These are phyloP conservation scores for Ptyas mucosa DNA, from an alignment of 2,113 vertebrate species.

Conservation along the genomic window DNA sequence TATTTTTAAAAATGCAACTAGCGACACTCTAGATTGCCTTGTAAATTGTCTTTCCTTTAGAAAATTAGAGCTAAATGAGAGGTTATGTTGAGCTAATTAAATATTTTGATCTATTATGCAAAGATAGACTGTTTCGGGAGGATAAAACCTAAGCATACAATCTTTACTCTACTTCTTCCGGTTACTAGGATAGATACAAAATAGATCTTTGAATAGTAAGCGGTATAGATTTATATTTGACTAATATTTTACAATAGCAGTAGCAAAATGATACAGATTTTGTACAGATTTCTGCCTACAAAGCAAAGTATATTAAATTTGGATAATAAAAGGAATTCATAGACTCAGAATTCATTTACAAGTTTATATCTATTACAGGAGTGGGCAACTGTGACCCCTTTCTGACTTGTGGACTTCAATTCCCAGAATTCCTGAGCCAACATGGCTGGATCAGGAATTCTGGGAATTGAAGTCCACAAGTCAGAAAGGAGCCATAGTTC, in stretches of 20 bases:
- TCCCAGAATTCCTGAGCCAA: not conserved
- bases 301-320: not conserved
- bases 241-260: not conserved
- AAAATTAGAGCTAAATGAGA: conserved; percentile 55
- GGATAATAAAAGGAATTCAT: not conserved
- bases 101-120: conserved; percentile 44
- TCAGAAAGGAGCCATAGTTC: not conserved
- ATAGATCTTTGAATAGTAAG: not conserved
- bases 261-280: not conserved
- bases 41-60: conserved; percentile 49
- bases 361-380: not conserved
- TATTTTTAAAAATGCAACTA: conserved; percentile 60
- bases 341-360: not conserved
- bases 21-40: conserved; percentile 41
- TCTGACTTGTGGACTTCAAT: not conserved
- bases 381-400: not conserved
- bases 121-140: not conserved
- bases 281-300: not conserved
- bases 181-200: not conserved
- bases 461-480: not conserved
- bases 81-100: conserved; percentile 56
- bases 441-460: not conserved
- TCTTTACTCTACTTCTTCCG: not conserved
- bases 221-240: not conserved
- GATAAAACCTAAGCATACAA: not conserved